phyloP scores from a whole-genome alignment of 2,888 invertebrate species.

The Parasteatoda lunata region DNA sequence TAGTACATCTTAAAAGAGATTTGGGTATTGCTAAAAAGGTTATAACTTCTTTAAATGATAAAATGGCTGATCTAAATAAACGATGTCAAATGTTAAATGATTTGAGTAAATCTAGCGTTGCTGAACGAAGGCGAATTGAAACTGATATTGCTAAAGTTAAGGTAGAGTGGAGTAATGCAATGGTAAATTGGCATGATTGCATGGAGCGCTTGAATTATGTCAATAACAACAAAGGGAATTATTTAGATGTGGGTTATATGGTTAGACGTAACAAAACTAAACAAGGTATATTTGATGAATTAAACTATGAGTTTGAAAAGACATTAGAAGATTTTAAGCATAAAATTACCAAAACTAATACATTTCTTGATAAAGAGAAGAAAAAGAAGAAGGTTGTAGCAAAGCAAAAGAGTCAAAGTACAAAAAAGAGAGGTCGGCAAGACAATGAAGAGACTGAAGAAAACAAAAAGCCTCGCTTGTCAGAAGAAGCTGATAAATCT shows the following conservation, averaged over 20 bases:
- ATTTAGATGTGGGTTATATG: constrained; percentile 67
- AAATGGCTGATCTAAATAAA: constrained; percentile 56
- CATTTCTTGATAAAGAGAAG: constrained; percentile 50
- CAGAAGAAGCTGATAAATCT: constrained; percentile 55
- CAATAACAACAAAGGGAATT: constrained; percentile 74
- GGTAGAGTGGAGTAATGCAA: constrained; percentile 46
- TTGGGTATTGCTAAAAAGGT: constrained; percentile 49
- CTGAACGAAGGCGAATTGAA: constrained; percentile 56
- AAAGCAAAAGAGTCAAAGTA: constrained; percentile 47
- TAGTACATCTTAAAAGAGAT: constrained; percentile 62
- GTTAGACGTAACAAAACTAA: constrained; percentile 64
- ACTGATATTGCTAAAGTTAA: constrained; percentile 53
- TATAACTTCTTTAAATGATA: constrained; percentile 60
- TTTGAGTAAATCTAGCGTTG: constrained; percentile 60
- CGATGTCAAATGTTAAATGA: constrained; percentile 54
- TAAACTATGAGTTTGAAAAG: constrained; percentile 66
- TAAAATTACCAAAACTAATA: constrained; percentile 27
- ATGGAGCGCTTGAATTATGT: constrained; percentile 88
- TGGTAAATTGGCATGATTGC: constrained; percentile 81
- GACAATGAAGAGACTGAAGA: constrained; percentile 62
- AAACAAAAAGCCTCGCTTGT: constrained; percentile 56
- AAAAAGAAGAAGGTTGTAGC: constrained; percentile 53
- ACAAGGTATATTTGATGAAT: constrained; percentile 65
- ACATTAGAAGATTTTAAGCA: constrained; percentile 63
- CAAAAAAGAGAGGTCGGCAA: constrained; percentile 46